Evolutionary conservation across 2,888 invertebrate genomes (phyloP), one percentile per base, ranked within the genome.

Genomic region (Bombyx huttoni): DNA sequence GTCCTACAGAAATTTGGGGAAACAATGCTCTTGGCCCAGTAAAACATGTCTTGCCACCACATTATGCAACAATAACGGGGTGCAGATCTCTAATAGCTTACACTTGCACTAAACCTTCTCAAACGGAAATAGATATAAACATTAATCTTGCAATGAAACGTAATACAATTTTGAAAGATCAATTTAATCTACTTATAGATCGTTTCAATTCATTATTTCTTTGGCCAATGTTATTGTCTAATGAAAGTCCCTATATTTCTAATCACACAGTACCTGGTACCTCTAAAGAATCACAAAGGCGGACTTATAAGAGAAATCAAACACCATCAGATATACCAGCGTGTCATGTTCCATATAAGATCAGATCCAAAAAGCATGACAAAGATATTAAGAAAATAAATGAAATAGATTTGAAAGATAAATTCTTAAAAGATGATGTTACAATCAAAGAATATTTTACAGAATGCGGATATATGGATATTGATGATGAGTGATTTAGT

Each of bases 191-290:
- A 8, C 62, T 81, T 35, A 62, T 75, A 57, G 77, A 79, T 52
- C 63, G 83, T 9, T 77, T 81, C 54, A 70, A 75, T 56, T 50
- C 58, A 40, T 59, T 84, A 48, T 83, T 83, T 52, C 54, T 79
- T 40, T 82, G 81, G 80, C 81, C 84, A 12, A 64, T 82, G 70
- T 55, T 82, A 40, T 64, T 83, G n/a, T 78, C 84, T 0, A 78
- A 77, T 60, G 69, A 67, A 54, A 56, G 54, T 9, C 63, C 67
- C 13, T 24, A 47, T 35, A 14, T 14, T 9, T 34, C 35, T 51
- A 51, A 12, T 46, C 3, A 63, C 61, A 24, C 33, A 2, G 46
- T 52, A 54, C 3, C 49, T 34, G 40, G 46, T 8, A 45, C 49
- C 47, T 13, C 33, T 49, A 35, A 51, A 50, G 14, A 10, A 48